Percentiles rank a stretch among this genome's conserved stretches.
phyloP scores from a whole-genome alignment of 2,888 invertebrate species.

The Bugula neritina region DNA sequence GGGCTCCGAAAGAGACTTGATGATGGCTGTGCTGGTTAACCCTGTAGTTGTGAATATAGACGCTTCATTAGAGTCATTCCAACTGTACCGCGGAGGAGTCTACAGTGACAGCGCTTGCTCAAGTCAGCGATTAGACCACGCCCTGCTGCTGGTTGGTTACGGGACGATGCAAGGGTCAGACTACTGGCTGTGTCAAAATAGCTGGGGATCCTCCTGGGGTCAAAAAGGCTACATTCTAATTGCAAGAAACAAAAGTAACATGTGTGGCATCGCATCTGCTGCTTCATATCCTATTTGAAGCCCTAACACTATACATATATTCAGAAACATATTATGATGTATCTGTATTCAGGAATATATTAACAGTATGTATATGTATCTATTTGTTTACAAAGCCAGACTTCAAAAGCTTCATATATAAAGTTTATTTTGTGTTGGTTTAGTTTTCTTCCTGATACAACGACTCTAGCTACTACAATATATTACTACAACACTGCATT shows the following conservation, averaged over 20 bases:
- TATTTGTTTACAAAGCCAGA: too few relatives aligned
- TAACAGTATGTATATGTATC: too few relatives aligned
- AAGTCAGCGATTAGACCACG: conserved; percentile 28
- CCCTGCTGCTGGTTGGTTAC: conserved; percentile 31
- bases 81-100: conserved; percentile 31
- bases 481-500: too few relatives aligned
- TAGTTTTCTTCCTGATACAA: too few relatives aligned
- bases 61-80: conserved; percentile 37
- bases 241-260: conserved; percentile 28
- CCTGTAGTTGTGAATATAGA: conserved; percentile 36
- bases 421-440: too few relatives aligned
- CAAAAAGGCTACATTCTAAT: conserved; percentile 30
- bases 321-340: too few relatives aligned
- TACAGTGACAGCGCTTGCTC: conserved; percentile 28
- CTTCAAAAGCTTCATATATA: too few relatives aligned
- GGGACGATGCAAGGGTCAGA: conserved; percentile 17
- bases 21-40: conserved; percentile 24
- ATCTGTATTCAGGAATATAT: too few relatives aligned
- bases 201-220: conserved; percentile 30
- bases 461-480: too few relatives aligned
- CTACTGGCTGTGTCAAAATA: conserved; percentile 31
- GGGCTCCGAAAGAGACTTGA: background rate
- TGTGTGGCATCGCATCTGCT: conserved; percentile 29
- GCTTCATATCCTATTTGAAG: conserved; percentile 27
- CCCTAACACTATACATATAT: background rate